phyloP scores from a whole-genome alignment of 2,888 invertebrate genomes.

The Nomada ferruginata region DNA sequence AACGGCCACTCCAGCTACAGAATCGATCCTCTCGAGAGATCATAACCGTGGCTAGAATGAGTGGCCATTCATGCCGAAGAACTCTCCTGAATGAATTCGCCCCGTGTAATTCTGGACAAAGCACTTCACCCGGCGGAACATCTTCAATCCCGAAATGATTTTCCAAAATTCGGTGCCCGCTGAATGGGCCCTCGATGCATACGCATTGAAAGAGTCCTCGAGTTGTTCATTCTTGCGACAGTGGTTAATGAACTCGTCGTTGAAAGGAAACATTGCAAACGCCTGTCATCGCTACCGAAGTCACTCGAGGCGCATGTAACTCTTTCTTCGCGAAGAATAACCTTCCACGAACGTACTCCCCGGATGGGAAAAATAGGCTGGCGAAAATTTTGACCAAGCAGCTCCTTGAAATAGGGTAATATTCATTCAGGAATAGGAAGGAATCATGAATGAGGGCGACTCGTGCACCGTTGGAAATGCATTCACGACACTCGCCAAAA shows the following conservation, averaged over 20 bases:
- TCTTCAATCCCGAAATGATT: constrained; percentile 66
- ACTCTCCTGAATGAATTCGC: constrained; percentile 55
- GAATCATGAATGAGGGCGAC: background rate
- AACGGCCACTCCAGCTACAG: constrained; percentile 51
- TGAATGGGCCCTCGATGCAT: constrained; percentile 13
- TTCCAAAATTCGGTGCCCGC: constrained; percentile 49
- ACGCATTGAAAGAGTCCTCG: constrained; percentile 10
- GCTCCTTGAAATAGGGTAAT: background rate
- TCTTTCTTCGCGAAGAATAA: constrained; percentile 31
- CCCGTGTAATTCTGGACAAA: constrained; percentile 65
- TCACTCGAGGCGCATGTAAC: constrained; percentile 4
- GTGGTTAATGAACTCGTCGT: constrained; percentile 44
- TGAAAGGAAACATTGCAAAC: constrained; percentile 4
- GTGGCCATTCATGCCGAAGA: constrained; percentile 54
- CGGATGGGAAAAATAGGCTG: background rate
- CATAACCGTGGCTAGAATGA: constrained; percentile 53
- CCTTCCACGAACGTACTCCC: background rate
- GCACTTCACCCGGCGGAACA: constrained; percentile 20
- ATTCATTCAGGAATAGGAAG: constrained; percentile 4
- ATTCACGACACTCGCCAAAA: background rate
- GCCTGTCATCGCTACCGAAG: constrained; percentile 33
- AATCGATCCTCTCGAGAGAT: constrained; percentile 64
- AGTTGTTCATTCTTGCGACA: constrained; percentile 43
- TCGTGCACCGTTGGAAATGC: background rate
- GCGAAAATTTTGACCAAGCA: constrained; percentile 1